Percentiles rank a stretch among this genome's conserved stretches.
These are phyloP conservation scores for Vollenhovia emeryi DNA, from an alignment of 1,140 invertebrate species.

Conservation along the genomic window DNA sequence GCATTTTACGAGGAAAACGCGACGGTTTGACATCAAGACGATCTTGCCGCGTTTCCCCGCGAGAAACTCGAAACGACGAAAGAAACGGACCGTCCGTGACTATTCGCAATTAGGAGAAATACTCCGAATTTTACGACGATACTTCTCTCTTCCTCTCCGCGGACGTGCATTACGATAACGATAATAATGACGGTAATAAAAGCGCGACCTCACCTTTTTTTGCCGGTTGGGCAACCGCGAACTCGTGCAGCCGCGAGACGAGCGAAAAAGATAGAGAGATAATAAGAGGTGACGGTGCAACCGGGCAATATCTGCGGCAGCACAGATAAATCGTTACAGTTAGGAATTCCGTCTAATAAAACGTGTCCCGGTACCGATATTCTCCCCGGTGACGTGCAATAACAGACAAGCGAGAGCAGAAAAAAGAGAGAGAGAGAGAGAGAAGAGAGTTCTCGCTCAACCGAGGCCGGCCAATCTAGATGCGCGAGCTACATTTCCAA, in stretches of 20 bases:
- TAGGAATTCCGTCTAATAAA: conserved; percentile 73
- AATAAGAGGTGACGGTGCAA: conserved; percentile 61
- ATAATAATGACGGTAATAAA: conserved; percentile 66
- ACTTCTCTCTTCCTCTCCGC: conserved; percentile 53
- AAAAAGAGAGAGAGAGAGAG: not conserved
- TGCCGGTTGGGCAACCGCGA: conserved; percentile 22
- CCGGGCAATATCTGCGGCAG: conserved; percentile 39
- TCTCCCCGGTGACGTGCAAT: conserved; percentile 62
- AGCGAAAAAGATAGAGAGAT: conserved; percentile 44
- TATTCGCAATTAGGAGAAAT: conserved; percentile 61
- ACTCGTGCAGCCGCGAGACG: not conserved
- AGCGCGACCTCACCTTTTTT: conserved; percentile 60
- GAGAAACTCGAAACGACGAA: not conserved
- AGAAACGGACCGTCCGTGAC: conserved; percentile 37
- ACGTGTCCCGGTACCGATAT: conserved; percentile 63
- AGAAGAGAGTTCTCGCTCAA: conserved; percentile 50
- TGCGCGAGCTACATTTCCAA: conserved; percentile 68
- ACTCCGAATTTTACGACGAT: conserved; percentile 60
- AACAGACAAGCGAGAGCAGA: conserved; percentile 64
- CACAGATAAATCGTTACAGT: conserved; percentile 65
- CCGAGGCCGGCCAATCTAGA: conserved; percentile 65
- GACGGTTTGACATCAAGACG: not conserved
- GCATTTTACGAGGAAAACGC: conserved; percentile 25
- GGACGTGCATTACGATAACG: conserved; percentile 64
- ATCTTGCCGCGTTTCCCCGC: not conserved